Base-by-base conservation (phyloP, 2,888 invertebrate genomes). In the Pseudococcus longispinus region DNA sequence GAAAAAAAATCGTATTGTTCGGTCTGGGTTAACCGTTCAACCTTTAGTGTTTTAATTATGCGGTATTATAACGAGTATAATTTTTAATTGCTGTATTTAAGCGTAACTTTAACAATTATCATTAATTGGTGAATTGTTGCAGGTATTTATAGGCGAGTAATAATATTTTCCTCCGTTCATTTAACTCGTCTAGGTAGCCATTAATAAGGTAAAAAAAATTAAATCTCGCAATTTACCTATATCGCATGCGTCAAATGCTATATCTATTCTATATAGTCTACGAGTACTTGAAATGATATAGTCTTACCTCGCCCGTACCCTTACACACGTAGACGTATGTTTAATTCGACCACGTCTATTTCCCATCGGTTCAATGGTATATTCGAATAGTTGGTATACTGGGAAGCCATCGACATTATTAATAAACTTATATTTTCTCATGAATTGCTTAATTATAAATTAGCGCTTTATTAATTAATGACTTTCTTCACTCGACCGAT, bases 371-470 rank as follows among this genome's bases (percentile, higher is more conserved):
- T 70, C 37, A 85, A 74, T 70, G 85, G 85, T 85, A 65, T 84
- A 44, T 74, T 23, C 60, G 85, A 44, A 60, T 70, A 70, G 85
- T 85, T 85, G 1, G 11, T 60, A 85, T 60, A 85, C 65, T 42
- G 85, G n/a, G 85, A 85, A 70, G 42, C 85, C 65, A 85, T 85
- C 85, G 85, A 85, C 85, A 42, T 85, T 85, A 85, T 65, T 85
- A 85, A 85, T 85, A 65, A 85, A 70, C 65, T 65, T 85, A 84
- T 84, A 85, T 85, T 85, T 85, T 85, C 85, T 85, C 85, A 85
- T 85, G 85, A 85, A 85, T 85, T 70, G 85, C 85, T 85, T 85
- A 85, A 85, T 85, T 85, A 85, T 85, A 85, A 85, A 85, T 85
- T 85, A 85, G 74, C 74, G 85, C 85, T 85, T 85, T 74, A 85